Evolutionary conservation across 2,888 invertebrate species (phyloP).

Genomic region (Sinodicranocentrus sp.): DNA sequence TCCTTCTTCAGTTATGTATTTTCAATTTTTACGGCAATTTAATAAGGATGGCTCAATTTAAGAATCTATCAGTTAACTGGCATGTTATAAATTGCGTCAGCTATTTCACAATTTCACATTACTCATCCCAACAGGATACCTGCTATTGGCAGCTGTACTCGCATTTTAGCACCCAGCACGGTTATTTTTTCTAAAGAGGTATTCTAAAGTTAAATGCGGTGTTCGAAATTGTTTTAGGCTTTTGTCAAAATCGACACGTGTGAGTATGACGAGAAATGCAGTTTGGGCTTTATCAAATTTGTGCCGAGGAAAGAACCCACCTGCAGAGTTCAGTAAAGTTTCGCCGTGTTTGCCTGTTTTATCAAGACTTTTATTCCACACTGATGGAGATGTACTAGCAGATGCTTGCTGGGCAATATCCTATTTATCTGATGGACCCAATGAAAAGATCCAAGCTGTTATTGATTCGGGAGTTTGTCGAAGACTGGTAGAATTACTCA

Average conservation of each 20-base stretch:
- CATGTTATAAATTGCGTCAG: neutral
- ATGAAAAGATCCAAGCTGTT: constrained; percentile 98
- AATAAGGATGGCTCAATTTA: too few species aligned
- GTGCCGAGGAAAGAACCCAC: constrained; percentile 97
- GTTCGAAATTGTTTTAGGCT: constrained; percentile 81
- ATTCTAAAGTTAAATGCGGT: neutral
- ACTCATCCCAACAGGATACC: constrained; percentile 28
- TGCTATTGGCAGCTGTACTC: too few species aligned
- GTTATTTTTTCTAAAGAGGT: too few species aligned
- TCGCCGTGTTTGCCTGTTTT: constrained; percentile 91
- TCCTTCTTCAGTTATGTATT: neutral
- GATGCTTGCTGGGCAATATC: constrained; percentile 99
- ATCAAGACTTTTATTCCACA: constrained; percentile 91
- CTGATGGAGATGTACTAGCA: constrained; percentile 90
- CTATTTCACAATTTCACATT: constrained; percentile 14
- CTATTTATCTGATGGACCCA: constrained; percentile 96
- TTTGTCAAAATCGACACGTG: constrained; percentile 87
- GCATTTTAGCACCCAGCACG: too few species aligned
- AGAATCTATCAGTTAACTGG: too few species aligned
- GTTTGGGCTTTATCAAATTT: constrained; percentile 99
- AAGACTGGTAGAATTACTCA: constrained; percentile 84
- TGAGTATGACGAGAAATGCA: constrained; percentile 96
- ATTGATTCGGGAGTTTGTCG: constrained; percentile 97
- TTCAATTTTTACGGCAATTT: too few species aligned
- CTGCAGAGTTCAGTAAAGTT: constrained; percentile 92